A percentile compares a stretch with the other conserved stretches of the same genome.
These are phyloP conservation scores for Brachionichthys hirsutus DNA, from an alignment of 2,113 vertebrate genomes.

Conservation along the genomic window DNA sequence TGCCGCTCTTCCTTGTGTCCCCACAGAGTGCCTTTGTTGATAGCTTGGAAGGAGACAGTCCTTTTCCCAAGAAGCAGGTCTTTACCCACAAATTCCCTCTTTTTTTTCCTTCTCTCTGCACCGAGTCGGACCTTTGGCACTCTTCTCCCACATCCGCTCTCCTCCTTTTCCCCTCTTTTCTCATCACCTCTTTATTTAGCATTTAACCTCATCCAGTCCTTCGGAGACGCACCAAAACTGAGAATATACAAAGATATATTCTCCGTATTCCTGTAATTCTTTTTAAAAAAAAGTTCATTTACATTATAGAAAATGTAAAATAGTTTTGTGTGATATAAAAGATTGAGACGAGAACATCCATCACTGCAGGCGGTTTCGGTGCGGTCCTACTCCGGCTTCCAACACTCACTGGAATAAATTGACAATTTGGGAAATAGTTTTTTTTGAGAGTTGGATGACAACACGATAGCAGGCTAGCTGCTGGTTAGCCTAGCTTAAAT, in stretches of 20 bases:
- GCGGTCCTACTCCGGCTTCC: neutral
- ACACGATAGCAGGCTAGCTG: too few relatives aligned
- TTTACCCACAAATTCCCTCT: constrained; percentile 74
- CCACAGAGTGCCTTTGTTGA: constrained; percentile 86
- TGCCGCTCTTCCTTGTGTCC: constrained; percentile 81
- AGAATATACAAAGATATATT: too few relatives aligned
- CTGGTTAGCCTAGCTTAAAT: too few relatives aligned
- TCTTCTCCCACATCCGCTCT: constrained; percentile 45
- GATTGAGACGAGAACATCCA: constrained; percentile 1
- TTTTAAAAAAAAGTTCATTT: too few relatives aligned
- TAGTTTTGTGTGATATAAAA: neutral
- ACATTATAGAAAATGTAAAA: too few relatives aligned
- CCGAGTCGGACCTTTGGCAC: constrained; percentile 71
- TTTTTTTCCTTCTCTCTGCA: constrained; percentile 64
- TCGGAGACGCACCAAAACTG: neutral
- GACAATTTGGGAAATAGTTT: too few relatives aligned
- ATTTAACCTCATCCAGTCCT: neutral
- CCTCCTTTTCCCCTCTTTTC: constrained; percentile 2
- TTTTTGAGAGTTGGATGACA: too few relatives aligned
- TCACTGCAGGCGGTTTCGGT: constrained; percentile 6
- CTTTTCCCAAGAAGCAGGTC: constrained; percentile 85
- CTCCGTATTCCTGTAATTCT: too few relatives aligned
- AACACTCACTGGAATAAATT: neutral
- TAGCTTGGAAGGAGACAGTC: constrained; percentile 87
- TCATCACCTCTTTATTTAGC: neutral